phyloP scores from a whole-genome alignment of 2,888 invertebrate species.

The Plebejus argus region DNA sequence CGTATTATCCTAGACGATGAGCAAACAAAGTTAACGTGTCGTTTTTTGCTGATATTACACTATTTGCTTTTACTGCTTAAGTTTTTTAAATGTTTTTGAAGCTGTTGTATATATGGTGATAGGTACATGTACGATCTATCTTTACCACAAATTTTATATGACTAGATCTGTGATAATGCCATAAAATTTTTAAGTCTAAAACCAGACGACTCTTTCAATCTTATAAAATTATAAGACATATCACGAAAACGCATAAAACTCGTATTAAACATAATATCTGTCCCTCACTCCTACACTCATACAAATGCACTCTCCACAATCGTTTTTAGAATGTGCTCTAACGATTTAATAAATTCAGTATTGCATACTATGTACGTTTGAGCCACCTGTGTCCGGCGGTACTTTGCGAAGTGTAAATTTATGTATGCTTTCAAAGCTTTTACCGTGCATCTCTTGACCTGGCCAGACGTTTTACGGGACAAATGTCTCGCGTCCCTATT shows the following conservation, averaged over 20 bases:
- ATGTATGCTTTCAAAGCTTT: conserved; percentile 76
- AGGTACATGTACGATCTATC: too few species aligned
- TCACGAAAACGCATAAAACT: too few species aligned
- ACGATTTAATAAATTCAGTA: conserved; percentile 32
- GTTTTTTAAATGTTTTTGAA: background rate
- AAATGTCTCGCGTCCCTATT: conserved; percentile 66
- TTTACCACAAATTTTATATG: too few species aligned
- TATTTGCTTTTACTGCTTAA: background rate
- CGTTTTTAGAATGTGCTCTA: conserved; percentile 20
- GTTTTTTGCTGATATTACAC: conserved; percentile 15
- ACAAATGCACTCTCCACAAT: conserved; percentile 20
- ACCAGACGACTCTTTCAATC: too few species aligned
- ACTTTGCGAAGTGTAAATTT: conserved; percentile 70
- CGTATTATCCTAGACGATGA: conserved; percentile 49
- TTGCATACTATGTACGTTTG: conserved; percentile 49
- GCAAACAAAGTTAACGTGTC: conserved; percentile 29
- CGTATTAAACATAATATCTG: background rate
- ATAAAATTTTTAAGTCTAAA: too few species aligned
- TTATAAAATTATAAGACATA: too few species aligned
- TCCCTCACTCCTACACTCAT: background rate
- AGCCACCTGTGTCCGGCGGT: conserved; percentile 68
- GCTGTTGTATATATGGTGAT: background rate
- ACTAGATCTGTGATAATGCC: too few species aligned
- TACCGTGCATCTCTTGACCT: conserved; percentile 78
- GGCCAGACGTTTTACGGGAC: conserved; percentile 69